A percentile compares a stretch with the other conserved stretches of the same genome.
Evolutionary conservation across 1,140 invertebrate species (phyloP).

Genomic region (Sesamia nonagrioides): DNA sequence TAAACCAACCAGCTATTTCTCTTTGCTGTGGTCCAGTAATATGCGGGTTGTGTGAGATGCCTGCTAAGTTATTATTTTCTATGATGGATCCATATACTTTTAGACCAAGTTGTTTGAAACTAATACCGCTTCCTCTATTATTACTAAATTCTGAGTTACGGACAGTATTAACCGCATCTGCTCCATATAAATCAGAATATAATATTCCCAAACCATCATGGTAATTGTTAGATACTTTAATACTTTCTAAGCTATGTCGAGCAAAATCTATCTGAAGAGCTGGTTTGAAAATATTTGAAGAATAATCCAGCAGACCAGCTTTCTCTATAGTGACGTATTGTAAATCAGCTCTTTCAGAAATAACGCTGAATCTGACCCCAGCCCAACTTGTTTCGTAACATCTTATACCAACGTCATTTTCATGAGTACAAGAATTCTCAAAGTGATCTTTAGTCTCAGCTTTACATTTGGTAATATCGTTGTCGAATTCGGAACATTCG

Average conservation of each 20-base stretch:
- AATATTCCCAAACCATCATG: constrained; percentile 96
- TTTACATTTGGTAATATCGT: constrained; percentile 96
- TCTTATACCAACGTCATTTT: constrained; percentile 95
- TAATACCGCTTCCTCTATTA: constrained; percentile 96
- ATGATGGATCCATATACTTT: constrained; percentile 92
- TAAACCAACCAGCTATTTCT: constrained; percentile 97
- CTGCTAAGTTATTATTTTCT: constrained; percentile 95
- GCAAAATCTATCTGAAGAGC: constrained; percentile 99
- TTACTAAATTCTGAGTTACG: constrained; percentile 96
- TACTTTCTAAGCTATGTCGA: constrained; percentile 95
- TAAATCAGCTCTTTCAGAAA: constrained; percentile 95
- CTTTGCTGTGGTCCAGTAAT: constrained; percentile 94
- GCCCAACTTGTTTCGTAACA: constrained; percentile 98
- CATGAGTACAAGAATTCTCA: constrained; percentile 96
- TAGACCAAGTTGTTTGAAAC: constrained; percentile 95
- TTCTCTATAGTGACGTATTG: constrained; percentile 96
- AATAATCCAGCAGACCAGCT: constrained; percentile 97
- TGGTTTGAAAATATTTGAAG: constrained; percentile 95
- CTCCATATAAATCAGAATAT: constrained; percentile 96
- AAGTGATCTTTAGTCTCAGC: constrained; percentile 93
- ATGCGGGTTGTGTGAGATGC: constrained; percentile 97
- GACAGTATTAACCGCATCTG: constrained; percentile 94
- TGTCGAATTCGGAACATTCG: constrained; percentile 96
- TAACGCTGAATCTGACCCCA: constrained; percentile 95
- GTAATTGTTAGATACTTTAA: constrained; percentile 93